Conservation (phyloP, 2,113 vertebrate genomes). For the Oceanites oceanicus region DNA sequence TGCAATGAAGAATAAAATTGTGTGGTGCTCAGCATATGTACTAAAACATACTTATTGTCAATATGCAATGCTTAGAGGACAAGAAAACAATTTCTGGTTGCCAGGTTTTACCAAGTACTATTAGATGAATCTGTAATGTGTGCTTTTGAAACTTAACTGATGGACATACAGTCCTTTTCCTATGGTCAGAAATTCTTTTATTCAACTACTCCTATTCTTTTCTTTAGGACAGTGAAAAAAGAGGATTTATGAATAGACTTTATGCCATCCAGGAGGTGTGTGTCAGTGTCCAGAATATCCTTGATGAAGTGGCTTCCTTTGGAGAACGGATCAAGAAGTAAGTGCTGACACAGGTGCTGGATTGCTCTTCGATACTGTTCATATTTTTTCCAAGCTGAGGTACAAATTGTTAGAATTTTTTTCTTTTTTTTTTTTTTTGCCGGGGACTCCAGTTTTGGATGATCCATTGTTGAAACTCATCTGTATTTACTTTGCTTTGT, state of each 20-base stretch:
- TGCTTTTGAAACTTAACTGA: neutral
- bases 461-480: neutral
- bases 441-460: neutral
- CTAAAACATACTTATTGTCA: neutral
- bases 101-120: neutral
- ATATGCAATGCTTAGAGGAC: neutral
- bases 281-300: slow-evolving; percentile 93
- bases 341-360: slow-evolving; percentile 63
- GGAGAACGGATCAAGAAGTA: slow-evolving; percentile 98
- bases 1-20: neutral
- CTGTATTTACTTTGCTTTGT: slow-evolving; percentile 34
- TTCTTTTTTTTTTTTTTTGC: neutral
- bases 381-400: neutral
- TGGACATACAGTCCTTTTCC: neutral
- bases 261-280: slow-evolving; percentile 99
- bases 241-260: slow-evolving; percentile 97
- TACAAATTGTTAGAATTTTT: neutral
- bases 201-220: neutral
- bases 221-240: slow-evolving; percentile 92
- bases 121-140: neutral
- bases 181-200: neutral
- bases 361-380: neutral
- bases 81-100: neutral
- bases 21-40: neutral
- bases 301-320: slow-evolving; percentile 95